Base-by-base conservation (phyloP, 2,888 invertebrate genomes). In the Baronia brevicornis region DNA sequence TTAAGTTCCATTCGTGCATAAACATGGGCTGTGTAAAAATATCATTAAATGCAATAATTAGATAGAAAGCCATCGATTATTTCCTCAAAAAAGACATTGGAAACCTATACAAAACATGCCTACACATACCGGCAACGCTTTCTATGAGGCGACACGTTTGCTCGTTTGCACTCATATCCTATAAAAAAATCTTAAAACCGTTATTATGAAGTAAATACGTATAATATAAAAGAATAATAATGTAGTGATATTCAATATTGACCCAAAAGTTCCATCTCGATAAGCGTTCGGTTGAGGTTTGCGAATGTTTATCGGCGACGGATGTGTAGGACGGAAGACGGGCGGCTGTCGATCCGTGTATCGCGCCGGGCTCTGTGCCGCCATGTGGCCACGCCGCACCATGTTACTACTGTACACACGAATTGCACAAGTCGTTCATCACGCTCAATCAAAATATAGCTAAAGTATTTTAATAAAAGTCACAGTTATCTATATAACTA, bases 251-350 rank as follows among this genome's bases (percentile, higher is more conserved):
- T n/a, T 17, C 11, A 24, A 27, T 25, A 9, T 10, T 23, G 17
- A n/a, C n/a, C 11, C n/a, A 4, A 15, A 3, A n/a, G 10, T 5
- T 3, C 11, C 8, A 5, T 18, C 10, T 5, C 10, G 5, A 18
- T 14, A n/a, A 18, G 9, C 5, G 13, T 10, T 27, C 10, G 11
- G 7, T 27, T 27, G 37, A 41, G 55, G 52, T 58, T 68, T 61
- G 63, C 60, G 50, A 62, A 60, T 58, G 59, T 56, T 74, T 78
- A 75, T 79, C 77, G 54, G 40, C 44, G 52, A 43, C 77, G 80
- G 79, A 80, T 78, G 80, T 61, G 60, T 47, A 51, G 66, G 61
- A 57, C 78, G 75, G 74, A 74, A 70, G 75, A 61, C 62, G 55
- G 59, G 41, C 54, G 44, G 46, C 41, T 44, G 44, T 43, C 43